Percentiles rank a stretch among this genome's conserved stretches.
These are phyloP conservation scores for Nephila pilipes DNA, from an alignment of 1,140 invertebrate species.

Conservation along the genomic window DNA sequence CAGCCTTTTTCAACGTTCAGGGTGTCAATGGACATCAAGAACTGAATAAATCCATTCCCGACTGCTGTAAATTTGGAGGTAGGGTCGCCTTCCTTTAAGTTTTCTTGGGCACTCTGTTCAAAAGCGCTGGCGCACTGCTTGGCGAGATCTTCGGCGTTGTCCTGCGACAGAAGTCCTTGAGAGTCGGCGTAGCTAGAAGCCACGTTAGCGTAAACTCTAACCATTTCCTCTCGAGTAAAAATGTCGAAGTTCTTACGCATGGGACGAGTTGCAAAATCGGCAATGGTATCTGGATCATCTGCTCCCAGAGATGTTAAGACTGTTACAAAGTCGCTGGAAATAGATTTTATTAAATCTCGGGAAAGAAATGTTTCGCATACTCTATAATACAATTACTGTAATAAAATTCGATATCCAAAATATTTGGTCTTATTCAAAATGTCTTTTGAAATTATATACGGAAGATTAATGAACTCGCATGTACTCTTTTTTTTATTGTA, in stretches of 20 bases:
- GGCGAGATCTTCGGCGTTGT: neutral
- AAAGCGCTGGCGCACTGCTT: neutral
- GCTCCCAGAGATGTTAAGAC: neutral
- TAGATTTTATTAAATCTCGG: no score
- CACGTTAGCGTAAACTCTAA: neutral
- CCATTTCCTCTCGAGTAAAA: neutral
- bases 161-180: neutral
- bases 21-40: neutral
- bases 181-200: neutral
- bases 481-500: no score
- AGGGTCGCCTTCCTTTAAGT: neutral
- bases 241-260: neutral
- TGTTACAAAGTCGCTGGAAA: neutral
- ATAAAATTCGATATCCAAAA: no score
- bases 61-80: neutral
- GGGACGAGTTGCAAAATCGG: neutral
- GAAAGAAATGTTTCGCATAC: no score
- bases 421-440: no score
- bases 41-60: neutral
- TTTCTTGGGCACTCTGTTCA: neutral
- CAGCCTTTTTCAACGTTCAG: neutral
- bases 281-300: neutral
- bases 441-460: no score
- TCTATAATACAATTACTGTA: no score
- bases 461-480: no score